Base-by-base conservation (phyloP, 2,113 vertebrate species). In the Clarias gariepinus region DNA sequence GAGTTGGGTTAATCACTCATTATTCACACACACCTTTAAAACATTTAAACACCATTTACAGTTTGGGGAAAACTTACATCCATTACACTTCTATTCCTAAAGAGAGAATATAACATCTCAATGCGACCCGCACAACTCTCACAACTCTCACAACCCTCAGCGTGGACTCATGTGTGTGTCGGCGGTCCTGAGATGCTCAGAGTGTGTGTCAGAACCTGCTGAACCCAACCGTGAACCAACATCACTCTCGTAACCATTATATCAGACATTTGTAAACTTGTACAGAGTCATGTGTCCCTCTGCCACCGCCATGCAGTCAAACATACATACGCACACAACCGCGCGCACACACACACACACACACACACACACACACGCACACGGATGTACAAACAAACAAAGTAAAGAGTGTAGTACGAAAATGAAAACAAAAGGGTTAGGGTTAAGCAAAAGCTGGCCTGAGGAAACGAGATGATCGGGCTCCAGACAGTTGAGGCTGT, bases 1-100 rank as follows among this genome's bases (percentile, higher is more conserved):
- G 90, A 95, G 92, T 94, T 92, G 91, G 58, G 91, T 95, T 95
- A 95, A 94, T 95, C 92, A 93, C 90, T 85, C 89, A 33, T 68
- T 91, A 90, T 92, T 79, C 41, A 88, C 81, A 88, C 81, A 90
- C 84, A 91, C 10, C 30, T 30, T 83, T 7, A 36, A 69, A 19
- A 58, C 58, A 41, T 63, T 68, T 55, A 10, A 23, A 25, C 47
- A 21, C 52, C 53, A 36, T 4, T 47, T 13, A 41, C 33, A 52
- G 33, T n/a, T 21, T 53, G 0, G 19, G 66, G 69, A 55, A 15
- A 28, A 16, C 25, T 28, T 8, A 10, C 25, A 57, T 19, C 28
- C 64, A 30, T 13, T 71, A 52, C 25, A 18, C 74, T 53, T 13
- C 41, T n/a, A 30, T 0, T 6, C 28, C 10, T 10, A 57, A 15